These are phyloP conservation scores for Neostethus bicornis DNA, from an alignment of 2,797 vertebrate genomes.

Conservation along the genomic window DNA sequence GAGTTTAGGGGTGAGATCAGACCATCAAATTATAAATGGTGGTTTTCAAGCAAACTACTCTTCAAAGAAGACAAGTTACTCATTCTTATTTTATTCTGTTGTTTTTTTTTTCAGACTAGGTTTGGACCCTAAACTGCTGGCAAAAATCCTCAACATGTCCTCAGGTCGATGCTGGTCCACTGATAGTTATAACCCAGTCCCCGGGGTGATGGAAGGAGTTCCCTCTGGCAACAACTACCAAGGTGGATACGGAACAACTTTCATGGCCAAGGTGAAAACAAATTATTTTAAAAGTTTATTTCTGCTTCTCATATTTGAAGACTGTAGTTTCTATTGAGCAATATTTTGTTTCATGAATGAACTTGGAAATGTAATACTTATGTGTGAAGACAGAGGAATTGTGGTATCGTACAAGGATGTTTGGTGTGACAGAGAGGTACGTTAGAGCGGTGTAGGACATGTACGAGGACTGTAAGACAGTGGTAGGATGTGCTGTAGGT, in stretches of 20 bases:
- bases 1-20: not conserved
- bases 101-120: constrained; percentile 91
- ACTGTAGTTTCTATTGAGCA: not conserved
- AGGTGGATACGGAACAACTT: constrained; percentile 91
- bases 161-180: constrained; percentile 96
- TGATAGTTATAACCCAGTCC: constrained; percentile 91
- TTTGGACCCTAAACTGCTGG: constrained; percentile 92
- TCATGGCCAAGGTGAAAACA: constrained; percentile 94
- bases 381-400: too few relatives aligned
- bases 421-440: too few relatives aligned
- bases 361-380: too few relatives aligned
- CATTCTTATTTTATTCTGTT: constrained; percentile 51
- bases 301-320: not conserved
- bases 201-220: constrained; percentile 93
- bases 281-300: not conserved
- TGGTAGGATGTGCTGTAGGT: too few relatives aligned
- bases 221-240: constrained; percentile 94
- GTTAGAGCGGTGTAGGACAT: too few relatives aligned
- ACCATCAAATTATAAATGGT: not conserved
- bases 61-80: not conserved
- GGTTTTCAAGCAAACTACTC: not conserved
- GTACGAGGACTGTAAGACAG: too few relatives aligned
- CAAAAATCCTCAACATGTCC: constrained; percentile 94
- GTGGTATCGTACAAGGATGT: too few relatives aligned
- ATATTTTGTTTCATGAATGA: too few relatives aligned